A percentile compares a stretch with the other conserved stretches of the same genome.
These are phyloP conservation scores for Nothobranchius kuhntae DNA, from an alignment of 2,113 vertebrate species.

Conservation along the genomic window DNA sequence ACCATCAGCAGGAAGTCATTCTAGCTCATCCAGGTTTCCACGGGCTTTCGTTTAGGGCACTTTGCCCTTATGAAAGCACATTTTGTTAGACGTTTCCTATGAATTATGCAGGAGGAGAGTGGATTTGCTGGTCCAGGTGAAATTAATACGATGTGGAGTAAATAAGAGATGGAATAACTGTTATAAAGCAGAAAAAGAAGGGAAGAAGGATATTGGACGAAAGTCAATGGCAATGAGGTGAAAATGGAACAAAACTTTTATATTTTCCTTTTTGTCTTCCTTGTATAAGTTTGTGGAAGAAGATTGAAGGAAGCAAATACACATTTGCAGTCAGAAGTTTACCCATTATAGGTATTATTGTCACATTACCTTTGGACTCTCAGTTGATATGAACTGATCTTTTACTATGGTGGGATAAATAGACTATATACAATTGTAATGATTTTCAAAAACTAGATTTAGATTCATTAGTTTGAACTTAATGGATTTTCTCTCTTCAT, in stretches of 20 bases:
- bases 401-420: no score
- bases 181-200: conserved; percentile 20
- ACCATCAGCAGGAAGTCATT: conserved; percentile 65
- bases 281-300: no score
- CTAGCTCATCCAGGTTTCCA: conserved; percentile 64
- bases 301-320: no score
- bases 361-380: no score
- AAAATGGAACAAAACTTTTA: neutral
- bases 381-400: no score
- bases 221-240: neutral
- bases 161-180: conserved; percentile 39
- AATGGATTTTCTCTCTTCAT: no score
- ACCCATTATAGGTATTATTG: no score
- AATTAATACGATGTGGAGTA: conserved; percentile 68
- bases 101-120: conserved; percentile 71
- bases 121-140: conserved; percentile 72
- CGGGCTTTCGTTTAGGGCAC: conserved; percentile 54
- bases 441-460: no score
- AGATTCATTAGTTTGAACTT: no score
- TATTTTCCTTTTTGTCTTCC: neutral
- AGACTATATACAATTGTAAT: no score
- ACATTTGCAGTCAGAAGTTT: no score
- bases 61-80: conserved; percentile 67
- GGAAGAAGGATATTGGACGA: neutral
- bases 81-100: conserved; percentile 63